These are phyloP conservation scores for Drosophila infuscata DNA, from an alignment of 2,888 invertebrate species.

Conservation along the genomic window DNA sequence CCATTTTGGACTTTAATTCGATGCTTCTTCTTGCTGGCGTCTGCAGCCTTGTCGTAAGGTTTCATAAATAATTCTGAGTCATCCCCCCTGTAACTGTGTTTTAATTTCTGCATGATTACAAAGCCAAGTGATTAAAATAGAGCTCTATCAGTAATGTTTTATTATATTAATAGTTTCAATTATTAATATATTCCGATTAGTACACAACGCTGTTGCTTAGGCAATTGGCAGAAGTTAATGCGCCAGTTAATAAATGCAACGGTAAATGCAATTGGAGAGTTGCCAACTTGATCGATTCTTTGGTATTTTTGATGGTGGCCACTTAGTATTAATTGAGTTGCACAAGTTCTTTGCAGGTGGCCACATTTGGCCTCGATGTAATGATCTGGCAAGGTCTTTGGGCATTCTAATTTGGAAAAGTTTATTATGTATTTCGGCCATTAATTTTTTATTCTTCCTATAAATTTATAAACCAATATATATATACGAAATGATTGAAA, in stretches of 20 bases:
- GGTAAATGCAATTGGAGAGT: background rate
- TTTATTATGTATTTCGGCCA: background rate
- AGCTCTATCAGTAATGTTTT: background rate
- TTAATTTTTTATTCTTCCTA: background rate
- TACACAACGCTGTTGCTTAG: background rate
- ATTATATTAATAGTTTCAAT: background rate
- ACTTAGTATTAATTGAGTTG: background rate
- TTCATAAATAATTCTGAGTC: background rate
- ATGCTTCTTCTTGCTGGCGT: background rate
- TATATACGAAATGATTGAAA: background rate
- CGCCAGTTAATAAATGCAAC: background rate
- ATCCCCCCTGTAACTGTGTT: background rate
- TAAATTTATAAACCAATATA: background rate
- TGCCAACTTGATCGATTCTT: background rate
- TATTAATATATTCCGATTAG: background rate
- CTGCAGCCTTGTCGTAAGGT: background rate
- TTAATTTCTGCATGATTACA: constrained; percentile 14
- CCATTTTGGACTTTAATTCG: background rate
- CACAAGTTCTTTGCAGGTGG: background rate
- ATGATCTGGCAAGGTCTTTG: background rate
- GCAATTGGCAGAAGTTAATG: background rate
- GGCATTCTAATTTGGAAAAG: background rate
- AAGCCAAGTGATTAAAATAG: background rate
- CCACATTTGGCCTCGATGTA: background rate
- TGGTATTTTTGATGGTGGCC: background rate